Conservation (phyloP, 2,113 vertebrate genomes). For the Albula goreensis region DNA sequence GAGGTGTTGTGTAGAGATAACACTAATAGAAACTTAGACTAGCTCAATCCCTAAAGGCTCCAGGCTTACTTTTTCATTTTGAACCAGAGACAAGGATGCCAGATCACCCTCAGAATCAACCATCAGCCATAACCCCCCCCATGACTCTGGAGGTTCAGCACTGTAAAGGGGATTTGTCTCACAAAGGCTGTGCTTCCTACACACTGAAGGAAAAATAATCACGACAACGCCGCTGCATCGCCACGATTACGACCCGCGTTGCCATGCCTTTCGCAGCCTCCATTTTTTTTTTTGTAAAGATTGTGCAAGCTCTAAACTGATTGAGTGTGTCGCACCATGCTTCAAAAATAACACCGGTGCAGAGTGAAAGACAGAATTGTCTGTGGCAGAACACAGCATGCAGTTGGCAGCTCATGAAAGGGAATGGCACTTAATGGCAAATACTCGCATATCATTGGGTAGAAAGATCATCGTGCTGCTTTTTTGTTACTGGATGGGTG, state of each 20-base stretch:
- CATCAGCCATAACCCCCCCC: background rate
- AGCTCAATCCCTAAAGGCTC: background rate
- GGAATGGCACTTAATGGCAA: no score
- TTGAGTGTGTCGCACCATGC: no score
- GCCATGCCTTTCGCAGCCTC: no score
- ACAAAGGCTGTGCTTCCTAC: background rate
- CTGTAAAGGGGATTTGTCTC: background rate
- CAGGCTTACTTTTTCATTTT: background rate
- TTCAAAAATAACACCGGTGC: no score
- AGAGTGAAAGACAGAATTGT: no score
- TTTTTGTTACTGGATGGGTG: no score
- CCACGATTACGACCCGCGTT: background rate
- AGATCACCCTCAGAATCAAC: background rate
- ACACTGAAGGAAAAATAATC: background rate
- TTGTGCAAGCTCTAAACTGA: no score
- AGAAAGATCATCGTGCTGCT: no score
- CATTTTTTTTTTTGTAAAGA: no score
- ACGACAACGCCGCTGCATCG: background rate
- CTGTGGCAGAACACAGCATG: no score
- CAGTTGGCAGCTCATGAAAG: no score
- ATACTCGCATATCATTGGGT: no score
- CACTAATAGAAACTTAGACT: background rate
- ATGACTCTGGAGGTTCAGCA: background rate
- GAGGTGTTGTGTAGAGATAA: background rate
- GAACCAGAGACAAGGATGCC: background rate